These are phyloP conservation scores for Chelon auratus DNA, from an alignment of 2,797 vertebrate genomes.

Conservation along the genomic window DNA sequence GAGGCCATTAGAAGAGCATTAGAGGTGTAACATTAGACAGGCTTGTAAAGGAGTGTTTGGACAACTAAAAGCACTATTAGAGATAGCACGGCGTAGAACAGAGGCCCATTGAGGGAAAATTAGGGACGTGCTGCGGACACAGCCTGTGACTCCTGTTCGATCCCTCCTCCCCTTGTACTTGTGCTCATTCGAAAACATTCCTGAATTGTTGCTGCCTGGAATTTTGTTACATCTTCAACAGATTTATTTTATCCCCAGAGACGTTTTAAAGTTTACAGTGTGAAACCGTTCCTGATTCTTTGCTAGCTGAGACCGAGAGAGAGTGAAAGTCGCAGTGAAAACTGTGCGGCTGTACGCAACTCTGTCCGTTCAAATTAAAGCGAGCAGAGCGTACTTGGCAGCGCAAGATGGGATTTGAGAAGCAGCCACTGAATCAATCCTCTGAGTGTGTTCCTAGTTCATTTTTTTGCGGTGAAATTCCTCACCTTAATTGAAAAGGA, in stretches of 20 bases:
- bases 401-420: constrained; percentile 40
- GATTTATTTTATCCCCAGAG: neutral
- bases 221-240: neutral
- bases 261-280: constrained; percentile 1
- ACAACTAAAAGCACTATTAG: constrained; percentile 69
- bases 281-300: neutral
- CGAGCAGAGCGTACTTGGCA: constrained; percentile 22
- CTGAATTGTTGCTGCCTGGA: constrained; percentile 1
- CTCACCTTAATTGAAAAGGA: constrained; percentile 71
- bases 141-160: constrained; percentile 31
- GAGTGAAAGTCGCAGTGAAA: neutral
- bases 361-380: constrained; percentile 17
- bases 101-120: constrained; percentile 53
- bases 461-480: constrained; percentile 58
- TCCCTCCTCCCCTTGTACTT: constrained; percentile 18
- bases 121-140: constrained; percentile 18
- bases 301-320: neutral
- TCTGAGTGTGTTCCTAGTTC: neutral
- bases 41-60: constrained; percentile 73
- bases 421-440: constrained; percentile 27
- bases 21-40: constrained; percentile 73
- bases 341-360: neutral
- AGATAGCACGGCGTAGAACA: constrained; percentile 51
- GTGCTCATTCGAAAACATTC: constrained; percentile 19
- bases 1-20: constrained; percentile 74